Evolutionary conservation across 1,140 invertebrate genomes (phyloP), one percentile per base, ranked within the genome.

Genomic region (Tetramorium alpestre): DNA sequence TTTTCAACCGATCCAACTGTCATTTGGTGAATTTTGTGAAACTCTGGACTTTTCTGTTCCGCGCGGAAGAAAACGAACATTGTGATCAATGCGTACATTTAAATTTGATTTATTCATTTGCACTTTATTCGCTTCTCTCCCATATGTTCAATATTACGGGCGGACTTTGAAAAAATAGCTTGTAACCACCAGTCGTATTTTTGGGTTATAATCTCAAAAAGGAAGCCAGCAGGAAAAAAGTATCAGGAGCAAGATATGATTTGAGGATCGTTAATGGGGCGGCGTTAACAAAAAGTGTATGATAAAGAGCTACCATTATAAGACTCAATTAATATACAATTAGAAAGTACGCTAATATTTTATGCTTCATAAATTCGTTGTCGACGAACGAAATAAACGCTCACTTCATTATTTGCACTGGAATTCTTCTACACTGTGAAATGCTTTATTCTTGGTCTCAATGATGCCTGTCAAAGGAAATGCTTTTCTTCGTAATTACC

Each of bases 131-230:
- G 49, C 25, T 72, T 62, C 25, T 75, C 33, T 64, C 56, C 18
- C 22, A 84, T 41, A 49, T 60, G 58, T 47, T 81, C 44, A 22
- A 69, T 67, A 47, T 80, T 38, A 54, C 62, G 38, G 49, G 75
- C 47, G 51, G 64, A 76, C 47, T 75, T 85, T 86, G 85, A 92
- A 93, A 93, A 94, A 93, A 94, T 91, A 93, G 93, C 90, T 94
- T 95, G 94, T 95, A 95, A 95, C 94, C 94, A 94, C 94, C 94
- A 95, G 93, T 95, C 93, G 94, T 95, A 95, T 95, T 95, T 95
- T 94, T 93, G 89, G 90, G 90, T 86, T 94, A 94, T 94, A 95
- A 95, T 95, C 94, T 95, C 94, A 93, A 94, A 93, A 89, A 91
- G 88, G 88, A 85, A 88, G 54, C 49, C 54, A 49, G 54, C 16